These are phyloP conservation scores for Caenorhabditis briggsae DNA, from an alignment of 1,140 invertebrate species.

Conservation along the genomic window DNA sequence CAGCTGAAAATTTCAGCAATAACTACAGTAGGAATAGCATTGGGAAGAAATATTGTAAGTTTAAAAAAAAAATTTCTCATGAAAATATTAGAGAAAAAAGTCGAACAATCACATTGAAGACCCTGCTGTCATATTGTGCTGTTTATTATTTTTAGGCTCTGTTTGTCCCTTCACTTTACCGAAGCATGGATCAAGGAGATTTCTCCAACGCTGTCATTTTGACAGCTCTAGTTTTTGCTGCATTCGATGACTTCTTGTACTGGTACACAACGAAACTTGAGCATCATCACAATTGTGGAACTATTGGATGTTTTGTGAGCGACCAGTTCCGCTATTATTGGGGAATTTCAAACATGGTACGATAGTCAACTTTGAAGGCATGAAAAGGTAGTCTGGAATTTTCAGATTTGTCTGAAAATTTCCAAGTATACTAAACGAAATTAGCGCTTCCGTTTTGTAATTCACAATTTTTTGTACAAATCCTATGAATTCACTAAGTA, in stretches of 20 bases:
- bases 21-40: conserved; percentile 3
- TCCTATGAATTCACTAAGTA: too few species aligned
- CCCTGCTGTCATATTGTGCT: too few species aligned
- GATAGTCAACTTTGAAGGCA: background rate
- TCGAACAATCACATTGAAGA: too few species aligned
- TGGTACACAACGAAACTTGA: conserved; percentile 1
- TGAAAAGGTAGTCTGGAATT: too few species aligned
- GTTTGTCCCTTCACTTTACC: conserved; percentile 43
- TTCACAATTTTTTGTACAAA: too few species aligned
- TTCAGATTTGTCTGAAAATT: too few species aligned
- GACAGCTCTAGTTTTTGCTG: background rate
- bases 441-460: too few species aligned
- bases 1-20: conserved; percentile 54
- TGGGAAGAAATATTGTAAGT: background rate
- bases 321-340: conserved; percentile 49
- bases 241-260: conserved; percentile 12
- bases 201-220: background rate
- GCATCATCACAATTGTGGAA: conserved; percentile 41
- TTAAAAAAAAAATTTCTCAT: too few species aligned
- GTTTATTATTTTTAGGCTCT: conserved; percentile 57
- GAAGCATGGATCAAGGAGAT: conserved; percentile 7
- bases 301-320: conserved; percentile 57
- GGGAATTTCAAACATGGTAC: conserved; percentile 56
- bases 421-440: too few species aligned
- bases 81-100: too few species aligned